Evolutionary conservation across 2,888 invertebrate genomes (phyloP).

Genomic region (Ischnus inquisitorius): DNA sequence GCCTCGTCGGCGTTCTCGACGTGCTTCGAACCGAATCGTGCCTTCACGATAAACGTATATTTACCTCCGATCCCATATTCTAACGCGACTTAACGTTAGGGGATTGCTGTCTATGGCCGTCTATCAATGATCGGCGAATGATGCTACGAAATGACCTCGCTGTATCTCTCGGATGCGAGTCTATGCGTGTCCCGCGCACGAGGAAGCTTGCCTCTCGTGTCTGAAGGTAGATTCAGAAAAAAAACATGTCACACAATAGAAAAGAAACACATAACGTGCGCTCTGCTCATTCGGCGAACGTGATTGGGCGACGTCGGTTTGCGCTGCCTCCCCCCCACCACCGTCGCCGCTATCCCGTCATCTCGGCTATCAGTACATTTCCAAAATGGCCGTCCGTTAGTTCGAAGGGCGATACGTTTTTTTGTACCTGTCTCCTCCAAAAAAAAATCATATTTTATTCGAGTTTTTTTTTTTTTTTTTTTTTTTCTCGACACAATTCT

Average conservation of each 20-base stretch:
- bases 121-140: background rate
- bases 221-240: constrained; percentile 12
- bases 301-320: background rate
- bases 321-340: background rate
- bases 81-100: background rate
- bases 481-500: constrained; percentile 3
- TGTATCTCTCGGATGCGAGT: background rate
- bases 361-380: constrained; percentile 24
- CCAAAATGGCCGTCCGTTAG: constrained; percentile 57
- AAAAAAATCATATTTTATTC: constrained; percentile 19
- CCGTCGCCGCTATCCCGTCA: background rate
- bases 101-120: background rate
- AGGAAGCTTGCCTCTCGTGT: constrained; percentile 1
- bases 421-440: constrained; percentile 24
- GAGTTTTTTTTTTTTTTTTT: background rate
- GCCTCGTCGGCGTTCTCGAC: background rate
- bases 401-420: constrained; percentile 58
- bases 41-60: background rate
- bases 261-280: background rate
- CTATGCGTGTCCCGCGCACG: constrained; percentile 15
- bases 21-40: background rate
- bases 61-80: constrained; percentile 48
- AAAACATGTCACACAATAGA: background rate
- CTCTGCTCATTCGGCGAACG: background rate
- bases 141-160: constrained; percentile 29